phyloP scores from a whole-genome alignment of 2,797 vertebrate species.

The Phaenicophaeus curvirostris region DNA sequence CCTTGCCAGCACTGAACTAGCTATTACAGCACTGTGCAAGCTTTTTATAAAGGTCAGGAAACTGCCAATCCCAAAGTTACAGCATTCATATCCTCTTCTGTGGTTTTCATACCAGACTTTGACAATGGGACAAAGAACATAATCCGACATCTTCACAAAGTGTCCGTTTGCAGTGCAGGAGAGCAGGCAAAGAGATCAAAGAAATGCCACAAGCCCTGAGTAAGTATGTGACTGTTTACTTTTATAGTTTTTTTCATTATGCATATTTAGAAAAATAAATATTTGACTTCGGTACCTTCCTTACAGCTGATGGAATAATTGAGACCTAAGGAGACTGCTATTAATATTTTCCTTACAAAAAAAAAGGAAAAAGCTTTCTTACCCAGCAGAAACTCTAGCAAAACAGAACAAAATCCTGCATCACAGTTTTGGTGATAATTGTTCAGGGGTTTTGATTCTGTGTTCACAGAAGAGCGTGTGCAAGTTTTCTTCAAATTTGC shows the following conservation, averaged over 20 bases:
- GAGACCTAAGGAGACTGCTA: neutral
- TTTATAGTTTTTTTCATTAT: neutral
- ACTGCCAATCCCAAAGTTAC: slow-evolving; percentile 54
- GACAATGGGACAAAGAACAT: slow-evolving; percentile 52
- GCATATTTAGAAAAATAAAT: neutral
- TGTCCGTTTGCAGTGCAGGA: neutral
- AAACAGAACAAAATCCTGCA: neutral
- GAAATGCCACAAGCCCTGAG: slow-evolving; percentile 18
- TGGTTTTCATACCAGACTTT: slow-evolving; percentile 41
- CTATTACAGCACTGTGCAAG: neutral
- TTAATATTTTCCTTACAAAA: neutral
- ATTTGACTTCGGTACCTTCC: neutral
- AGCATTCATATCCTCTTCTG: slow-evolving; percentile 49
- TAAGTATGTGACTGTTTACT: slow-evolving; percentile 6
- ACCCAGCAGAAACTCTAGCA: neutral
- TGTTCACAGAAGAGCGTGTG: rapidly evolving
- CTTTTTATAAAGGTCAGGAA: slow-evolving; percentile 41
- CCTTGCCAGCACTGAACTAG: slow-evolving; percentile 29
- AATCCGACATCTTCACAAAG: slow-evolving; percentile 31
- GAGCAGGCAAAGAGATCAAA: slow-evolving; percentile 39
- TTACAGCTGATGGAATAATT: neutral
- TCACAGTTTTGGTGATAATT: neutral
- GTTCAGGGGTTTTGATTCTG: neutral
- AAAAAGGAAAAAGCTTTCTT: neutral
- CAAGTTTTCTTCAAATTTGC: neutral